Conservation (phyloP, 2,797 vertebrate genomes). For the Oryzias dopingdopingensis region DNA sequence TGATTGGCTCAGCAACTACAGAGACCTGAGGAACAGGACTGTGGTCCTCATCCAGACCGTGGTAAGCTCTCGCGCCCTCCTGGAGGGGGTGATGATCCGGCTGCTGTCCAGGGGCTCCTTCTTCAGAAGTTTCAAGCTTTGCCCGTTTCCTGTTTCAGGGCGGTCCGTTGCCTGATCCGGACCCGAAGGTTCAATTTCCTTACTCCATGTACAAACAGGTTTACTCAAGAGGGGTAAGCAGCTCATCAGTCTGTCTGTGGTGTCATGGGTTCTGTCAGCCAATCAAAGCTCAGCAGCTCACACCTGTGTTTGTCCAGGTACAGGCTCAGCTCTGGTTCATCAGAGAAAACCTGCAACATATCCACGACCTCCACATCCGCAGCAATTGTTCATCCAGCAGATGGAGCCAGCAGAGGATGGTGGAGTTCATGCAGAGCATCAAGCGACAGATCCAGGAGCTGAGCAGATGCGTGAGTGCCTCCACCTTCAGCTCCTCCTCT, state of each 20-base stretch:
- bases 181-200: conserved; percentile 11
- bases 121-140: no score
- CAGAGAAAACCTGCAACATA: conserved; percentile 27
- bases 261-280: background rate
- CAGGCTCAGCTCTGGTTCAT: conserved; percentile 36
- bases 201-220: background rate
- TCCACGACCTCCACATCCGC: conserved; percentile 18
- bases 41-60: conserved; percentile 3
- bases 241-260: background rate
- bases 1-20: conserved; percentile 38
- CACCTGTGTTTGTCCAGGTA: conserved; percentile 21
- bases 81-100: no score
- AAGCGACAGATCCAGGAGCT: conserved; percentile 5
- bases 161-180: background rate
- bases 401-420: conserved; percentile 11
- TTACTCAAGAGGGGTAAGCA: conserved; percentile 6
- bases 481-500: no score
- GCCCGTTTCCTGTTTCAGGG: conserved; percentile 30
- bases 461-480: conserved; percentile 34
- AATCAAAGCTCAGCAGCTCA: conserved; percentile 15
- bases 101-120: no score
- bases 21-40: conserved; percentile 15
- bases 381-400: conserved; percentile 7
- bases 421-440: conserved; percentile 14
- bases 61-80: conserved; percentile 32